Conservation (phyloP, 2,113 vertebrate genomes). For the Panthera tigris region DNA sequence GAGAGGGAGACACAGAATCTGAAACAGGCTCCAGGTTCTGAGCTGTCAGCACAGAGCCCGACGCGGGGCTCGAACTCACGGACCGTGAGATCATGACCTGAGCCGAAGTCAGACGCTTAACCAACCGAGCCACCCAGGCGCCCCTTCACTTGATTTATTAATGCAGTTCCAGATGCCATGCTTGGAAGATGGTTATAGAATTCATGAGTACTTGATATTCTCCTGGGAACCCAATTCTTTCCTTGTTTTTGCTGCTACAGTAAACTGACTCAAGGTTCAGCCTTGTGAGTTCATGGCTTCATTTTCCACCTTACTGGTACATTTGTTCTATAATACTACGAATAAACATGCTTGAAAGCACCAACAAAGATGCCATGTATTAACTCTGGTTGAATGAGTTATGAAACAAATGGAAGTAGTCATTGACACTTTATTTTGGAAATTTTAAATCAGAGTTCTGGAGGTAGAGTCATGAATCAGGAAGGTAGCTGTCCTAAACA, state of each 20-base stretch:
- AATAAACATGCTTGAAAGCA: conserved; percentile 10
- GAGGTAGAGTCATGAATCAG: neutral
- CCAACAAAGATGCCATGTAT: neutral
- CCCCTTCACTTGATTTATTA: neutral
- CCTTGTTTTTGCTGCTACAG: neutral
- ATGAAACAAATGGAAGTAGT: neutral
- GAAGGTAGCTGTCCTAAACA: neutral
- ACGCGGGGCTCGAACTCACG: too few species aligned
- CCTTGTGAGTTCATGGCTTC: neutral
- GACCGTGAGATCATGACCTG: too few species aligned
- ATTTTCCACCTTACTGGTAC: neutral
- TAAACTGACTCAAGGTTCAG: neutral
- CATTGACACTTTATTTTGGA: neutral
- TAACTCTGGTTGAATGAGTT: neutral
- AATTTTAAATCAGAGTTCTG: neutral
- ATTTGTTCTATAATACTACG: neutral
- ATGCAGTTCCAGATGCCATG: neutral
- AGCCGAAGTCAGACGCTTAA: too few species aligned
- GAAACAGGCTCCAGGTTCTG: too few species aligned
- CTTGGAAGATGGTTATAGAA: neutral
- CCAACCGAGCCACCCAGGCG: too few species aligned
- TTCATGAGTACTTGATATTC: neutral
- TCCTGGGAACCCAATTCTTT: neutral
- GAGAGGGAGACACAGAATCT: too few species aligned
- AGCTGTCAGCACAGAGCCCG: too few species aligned